Base-by-base conservation (phyloP, 2,888 invertebrate genomes). In the Eupithecia abbreviata region DNA sequence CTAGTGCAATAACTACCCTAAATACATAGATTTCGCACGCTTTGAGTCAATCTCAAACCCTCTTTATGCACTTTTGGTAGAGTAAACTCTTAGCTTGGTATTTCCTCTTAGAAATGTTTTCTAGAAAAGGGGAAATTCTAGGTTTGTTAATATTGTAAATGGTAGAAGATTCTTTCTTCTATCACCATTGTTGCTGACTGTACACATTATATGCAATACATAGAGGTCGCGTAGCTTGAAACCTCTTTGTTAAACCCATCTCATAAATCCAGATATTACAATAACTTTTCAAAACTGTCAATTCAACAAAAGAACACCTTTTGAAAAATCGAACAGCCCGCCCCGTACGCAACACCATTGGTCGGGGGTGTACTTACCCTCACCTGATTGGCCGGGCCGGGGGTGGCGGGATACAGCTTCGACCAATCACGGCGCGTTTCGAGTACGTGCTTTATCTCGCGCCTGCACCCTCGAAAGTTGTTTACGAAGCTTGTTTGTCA, bases 401-500 rank as follows among this genome's bases (percentile, higher is more conserved):
- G 85, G 86, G 85, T 87, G 86, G 88, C 85, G 87, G 82, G 81
- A 80, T 78, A 71, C 72, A 81, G 80, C 82, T 81, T 77, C 86
- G 82, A 85, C 91, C 91, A 92, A 92, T 91, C 89, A 85, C 82
- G 79, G 79, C 75, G 84, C 87, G 81, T 82, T 83, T 80, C 81
- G 78, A 79, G 84, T 78, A 90, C 93, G 93, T 93, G 94, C 92
- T 88, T 88, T 94, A 94, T 94, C 94, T 92, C 84, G 81, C 75
- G 85, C 85, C 81, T 82, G 87, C 89, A 89, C 91, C 91, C 92
- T 89, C 89, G 89, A 89, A 88, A 90, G 90, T 89, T 90, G 94
- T 94, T 94, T 94, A 90, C 92, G 89, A 83, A 90, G 94, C 94
- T 90, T 94, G 94, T 94, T 94, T 94, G 94, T 90, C 89, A 86